Evolutionary conservation across 2,888 invertebrate genomes (phyloP).

Genomic region (Pimpla rufipes): DNA sequence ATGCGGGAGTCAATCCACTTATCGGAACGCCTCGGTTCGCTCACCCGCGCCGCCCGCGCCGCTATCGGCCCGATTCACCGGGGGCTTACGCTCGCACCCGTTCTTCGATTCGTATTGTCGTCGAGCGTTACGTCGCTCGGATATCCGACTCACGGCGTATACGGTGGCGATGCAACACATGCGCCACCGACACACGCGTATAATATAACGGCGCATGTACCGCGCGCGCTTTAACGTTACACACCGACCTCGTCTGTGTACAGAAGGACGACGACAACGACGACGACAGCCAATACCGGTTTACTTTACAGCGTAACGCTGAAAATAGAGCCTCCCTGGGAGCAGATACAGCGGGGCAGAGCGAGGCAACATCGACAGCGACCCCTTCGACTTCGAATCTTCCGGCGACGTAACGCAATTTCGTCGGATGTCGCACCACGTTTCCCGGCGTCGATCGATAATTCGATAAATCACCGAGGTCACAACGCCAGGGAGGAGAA

Average conservation of each 20-base stretch:
- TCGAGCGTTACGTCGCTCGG: conserved; percentile 72
- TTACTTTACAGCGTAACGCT: conserved; percentile 74
- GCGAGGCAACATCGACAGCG: conserved; percentile 32
- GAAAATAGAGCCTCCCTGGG: conserved; percentile 71
- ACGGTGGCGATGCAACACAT: conserved; percentile 28
- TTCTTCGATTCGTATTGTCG: conserved; percentile 81
- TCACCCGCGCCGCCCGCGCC: conserved; percentile 66
- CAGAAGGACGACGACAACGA: conserved; percentile 10
- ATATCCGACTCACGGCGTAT: conserved; percentile 64
- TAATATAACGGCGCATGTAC: conserved; percentile 29
- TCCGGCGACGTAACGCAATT: conserved; percentile 61
- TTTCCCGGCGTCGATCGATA: conserved; percentile 59
- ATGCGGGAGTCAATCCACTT: conserved; percentile 82
- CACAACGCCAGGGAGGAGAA: not conserved
- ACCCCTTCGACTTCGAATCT: conserved; percentile 32
- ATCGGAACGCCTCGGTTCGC: conserved; percentile 79
- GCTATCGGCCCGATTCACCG: conserved; percentile 69
- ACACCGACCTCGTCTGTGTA: conserved; percentile 20
- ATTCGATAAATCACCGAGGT: conserved; percentile 65
- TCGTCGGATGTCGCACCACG: conserved; percentile 52
- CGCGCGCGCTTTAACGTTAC: conserved; percentile 69
- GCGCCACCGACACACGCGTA: conserved; percentile 12
- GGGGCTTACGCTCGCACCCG: conserved; percentile 66
- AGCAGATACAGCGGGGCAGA: not conserved
- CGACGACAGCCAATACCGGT: conserved; percentile 74